Evolutionary conservation across 1,140 invertebrate species (phyloP), one percentile per base, ranked within the genome.

Genomic region (Drosophila kohkoa): DNA sequence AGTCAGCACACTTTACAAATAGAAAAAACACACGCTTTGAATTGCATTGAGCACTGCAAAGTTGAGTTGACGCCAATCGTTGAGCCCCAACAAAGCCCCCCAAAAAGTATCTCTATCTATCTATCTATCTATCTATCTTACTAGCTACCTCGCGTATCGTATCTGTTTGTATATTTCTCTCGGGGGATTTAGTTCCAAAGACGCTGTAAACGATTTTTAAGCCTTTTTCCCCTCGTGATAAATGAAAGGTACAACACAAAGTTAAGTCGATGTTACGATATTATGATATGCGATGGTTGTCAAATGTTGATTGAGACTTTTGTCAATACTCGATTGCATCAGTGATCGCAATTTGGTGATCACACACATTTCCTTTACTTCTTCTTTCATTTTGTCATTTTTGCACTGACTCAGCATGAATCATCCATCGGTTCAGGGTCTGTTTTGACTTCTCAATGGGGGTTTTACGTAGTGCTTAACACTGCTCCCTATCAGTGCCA

Each of bases 131-230:
- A 7, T 32, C 15, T 51, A 1, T 28, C 7, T 6, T 8, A 4
- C 46, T 35, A n/a, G 10, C 51, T 6, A 38, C 7, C 35, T 25
- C 20, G 20, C 20, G 20, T 38, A 38, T 38, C 35, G 20, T 38
- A n/a, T n/a, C 38, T 10, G n/a, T 32, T 13, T 41, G 30, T n/a
- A 67, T 68, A 74, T 78, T 66, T 81, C 73, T 77, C 55, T 69
- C 13, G 25, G 77, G 79, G 79, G 75, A 46, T 72, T 89, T 81
- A 69, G 74, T 54, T 41, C 54, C 65, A 88, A 89, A 88, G 83
- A 88, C 83, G 83, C 85, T 88, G 80, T 82, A 88, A 88, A 82
- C 83, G 83, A 81, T 88, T 88, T 88, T 88, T 88, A 88, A 88
- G 85, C 85, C 83, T 67, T 46, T 16, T 38, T 35, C 41, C 54